Evolutionary conservation across 2,888 invertebrate species (phyloP).

Genomic region (Magallana nippona): DNA sequence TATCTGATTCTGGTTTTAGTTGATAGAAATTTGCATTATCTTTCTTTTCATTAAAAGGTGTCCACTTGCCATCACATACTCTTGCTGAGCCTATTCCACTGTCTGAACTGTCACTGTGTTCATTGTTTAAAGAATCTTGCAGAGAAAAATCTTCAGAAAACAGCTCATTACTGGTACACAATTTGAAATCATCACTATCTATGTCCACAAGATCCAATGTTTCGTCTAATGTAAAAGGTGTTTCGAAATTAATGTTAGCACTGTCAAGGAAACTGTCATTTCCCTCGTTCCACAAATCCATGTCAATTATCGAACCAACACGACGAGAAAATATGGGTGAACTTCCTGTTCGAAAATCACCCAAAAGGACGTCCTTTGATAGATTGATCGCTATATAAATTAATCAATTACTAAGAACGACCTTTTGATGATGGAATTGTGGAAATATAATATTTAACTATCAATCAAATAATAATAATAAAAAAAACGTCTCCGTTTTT

Average conservation of each 20-base stretch:
- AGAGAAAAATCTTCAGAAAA: background rate
- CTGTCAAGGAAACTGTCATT: background rate
- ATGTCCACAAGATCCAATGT: background rate
- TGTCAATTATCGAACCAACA: no score
- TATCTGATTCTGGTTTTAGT: no score
- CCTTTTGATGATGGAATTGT: no score
- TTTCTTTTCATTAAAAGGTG: background rate
- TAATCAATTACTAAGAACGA: no score
- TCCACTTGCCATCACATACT: background rate
- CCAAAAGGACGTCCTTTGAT: no score
- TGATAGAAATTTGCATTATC: background rate
- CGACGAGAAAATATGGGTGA: no score
- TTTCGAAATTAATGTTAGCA: background rate
- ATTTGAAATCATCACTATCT: background rate
- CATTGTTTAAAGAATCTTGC: slow-evolving; percentile 43
- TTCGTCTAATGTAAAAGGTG: slow-evolving; percentile 5
- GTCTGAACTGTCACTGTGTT: slow-evolving; percentile 69
- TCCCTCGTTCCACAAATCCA: slow-evolving; percentile 5
- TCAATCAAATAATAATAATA: no score
- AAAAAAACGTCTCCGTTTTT: no score
- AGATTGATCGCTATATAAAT: no score
- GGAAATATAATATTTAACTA: no score
- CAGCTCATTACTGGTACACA: background rate
- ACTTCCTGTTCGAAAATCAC: no score
- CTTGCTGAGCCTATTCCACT: slow-evolving; percentile 61